These are phyloP conservation scores for Holothuria glaberrima DNA, from an alignment of 35 echinoderm and acorn worm species.

Conservation along the genomic window DNA sequence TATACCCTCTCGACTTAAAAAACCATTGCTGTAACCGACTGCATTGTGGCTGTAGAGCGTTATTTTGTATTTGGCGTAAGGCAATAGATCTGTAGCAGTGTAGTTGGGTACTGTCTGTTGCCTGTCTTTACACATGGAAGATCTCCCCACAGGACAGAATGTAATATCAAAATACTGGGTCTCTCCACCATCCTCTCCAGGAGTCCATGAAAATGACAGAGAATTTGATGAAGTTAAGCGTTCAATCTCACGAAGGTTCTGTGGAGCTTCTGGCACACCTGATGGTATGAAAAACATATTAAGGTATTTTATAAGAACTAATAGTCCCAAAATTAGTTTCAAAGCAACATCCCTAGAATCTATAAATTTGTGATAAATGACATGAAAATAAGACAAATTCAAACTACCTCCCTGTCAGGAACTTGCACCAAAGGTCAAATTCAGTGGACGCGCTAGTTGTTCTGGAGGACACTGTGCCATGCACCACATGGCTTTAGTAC, in stretches of 20 bases:
- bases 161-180: constrained; percentile 30
- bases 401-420: too few relatives aligned
- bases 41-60: constrained; percentile 32
- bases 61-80: constrained; percentile 45
- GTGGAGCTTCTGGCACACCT: constrained; percentile 44
- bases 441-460: too few relatives aligned
- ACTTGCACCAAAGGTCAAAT: too few relatives aligned
- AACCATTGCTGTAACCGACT: constrained; percentile 26
- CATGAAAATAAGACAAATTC: too few relatives aligned
- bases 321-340: too few relatives aligned
- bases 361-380: background rate
- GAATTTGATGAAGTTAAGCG: background rate
- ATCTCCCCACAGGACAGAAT: constrained; percentile 15
- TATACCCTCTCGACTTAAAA: background rate
- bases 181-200: constrained; percentile 48
- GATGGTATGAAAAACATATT: background rate
- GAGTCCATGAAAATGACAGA: constrained; percentile 40
- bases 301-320: too few relatives aligned
- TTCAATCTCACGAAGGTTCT: background rate
- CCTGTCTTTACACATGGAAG: background rate
- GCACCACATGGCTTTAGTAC: too few relatives aligned
- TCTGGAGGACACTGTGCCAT: too few relatives aligned
- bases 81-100: background rate
- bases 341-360: background rate
- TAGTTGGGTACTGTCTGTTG: background rate